phyloP scores from a whole-genome alignment of 2,113 vertebrate genomes.

The Festucalex cinctus region DNA sequence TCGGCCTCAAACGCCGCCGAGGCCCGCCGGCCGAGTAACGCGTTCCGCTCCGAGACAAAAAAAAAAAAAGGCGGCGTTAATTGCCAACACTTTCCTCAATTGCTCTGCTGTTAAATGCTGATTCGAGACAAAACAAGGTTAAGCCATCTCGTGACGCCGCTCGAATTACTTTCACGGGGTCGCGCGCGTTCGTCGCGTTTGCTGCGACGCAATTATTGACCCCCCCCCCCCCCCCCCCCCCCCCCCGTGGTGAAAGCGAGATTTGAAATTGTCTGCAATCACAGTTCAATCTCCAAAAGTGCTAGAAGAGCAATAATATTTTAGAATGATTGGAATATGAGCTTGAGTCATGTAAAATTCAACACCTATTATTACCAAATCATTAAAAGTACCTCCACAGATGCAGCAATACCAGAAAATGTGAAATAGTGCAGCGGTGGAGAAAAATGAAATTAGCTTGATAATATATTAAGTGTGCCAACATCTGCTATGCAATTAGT shows the following conservation, averaged over 20 bases:
- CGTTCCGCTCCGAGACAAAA: constrained; percentile 1
- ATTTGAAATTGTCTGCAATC: constrained; percentile 33
- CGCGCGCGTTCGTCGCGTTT: constrained; percentile 8
- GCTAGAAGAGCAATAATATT: constrained; percentile 45
- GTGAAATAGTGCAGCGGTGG: constrained; percentile 12
- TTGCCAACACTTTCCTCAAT: not conserved
- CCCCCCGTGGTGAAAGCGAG: constrained; percentile 22
- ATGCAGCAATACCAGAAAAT: constrained; percentile 23
- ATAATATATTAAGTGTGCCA: constrained; percentile 24
- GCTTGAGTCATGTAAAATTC: constrained; percentile 57
- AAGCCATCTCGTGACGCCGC: not conserved
- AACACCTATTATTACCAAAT: constrained; percentile 54
- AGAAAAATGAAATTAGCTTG: constrained; percentile 24
- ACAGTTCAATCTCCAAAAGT: constrained; percentile 33
- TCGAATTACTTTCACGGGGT: not conserved
- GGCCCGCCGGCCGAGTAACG: not conserved
- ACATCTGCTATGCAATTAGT: constrained; percentile 19
- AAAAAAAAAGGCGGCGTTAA: not conserved
- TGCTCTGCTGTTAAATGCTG: not conserved
- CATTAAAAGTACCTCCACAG: constrained; percentile 34
- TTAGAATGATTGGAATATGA: constrained; percentile 37
- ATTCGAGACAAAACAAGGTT: constrained; percentile 3
- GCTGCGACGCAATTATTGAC: constrained; percentile 18
- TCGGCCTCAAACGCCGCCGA: not conserved
- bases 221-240: constrained; percentile 13